Evolutionary conservation across 1,140 invertebrate species (phyloP), one percentile per base, ranked within the genome.

Genomic region (Triops cancriformis): DNA sequence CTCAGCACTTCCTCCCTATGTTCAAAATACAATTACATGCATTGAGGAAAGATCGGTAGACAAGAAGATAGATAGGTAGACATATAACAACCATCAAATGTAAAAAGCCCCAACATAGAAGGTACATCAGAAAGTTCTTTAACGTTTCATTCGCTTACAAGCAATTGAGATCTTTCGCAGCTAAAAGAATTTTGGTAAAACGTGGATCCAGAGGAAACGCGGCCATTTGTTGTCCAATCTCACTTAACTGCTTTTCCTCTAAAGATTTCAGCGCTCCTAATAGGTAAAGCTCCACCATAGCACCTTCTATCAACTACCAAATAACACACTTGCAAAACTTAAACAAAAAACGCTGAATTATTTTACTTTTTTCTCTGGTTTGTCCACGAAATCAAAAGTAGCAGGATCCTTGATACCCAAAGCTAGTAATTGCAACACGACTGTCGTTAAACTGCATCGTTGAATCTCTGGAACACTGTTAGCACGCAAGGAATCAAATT

Each of bases 371-470:
- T 86, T 86, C 0, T 92, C 88, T 0, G 96, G 96, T 83, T 91
- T 89, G 83, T 98, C 94, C 82, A 98, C 91, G 81, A 98, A 96
- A 83, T 98, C 94, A 86, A 98, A 98, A 31, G 88, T 90, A 6
- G 88, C 85, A 28, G 94, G 89, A 83, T 88, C 85, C 72, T 93
- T 89, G 37, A 97, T 89, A 18, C 92, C 93, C 79, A 97, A 87
- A 0, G 94, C 92, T 75, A 97, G 85, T 31, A 98, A 85, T 82
- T 97, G 93, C 72, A 98, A 83, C 31, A 93, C 86, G 2, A 93
- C 91, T 79, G 90, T 90, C 4, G 91, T 87, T 37, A 95, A 84
- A 74, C 91, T 92, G 83, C 90, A 92, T 77, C 93, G 87, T 79
- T 93, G 88, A 81, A 98, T 97, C 87, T 98, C 96, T 1, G 97